Percentiles rank a stretch among this genome's conserved stretches.
These are phyloP conservation scores for Zophobas morio DNA, from an alignment of 1,140 invertebrate genomes.

Conservation along the genomic window DNA sequence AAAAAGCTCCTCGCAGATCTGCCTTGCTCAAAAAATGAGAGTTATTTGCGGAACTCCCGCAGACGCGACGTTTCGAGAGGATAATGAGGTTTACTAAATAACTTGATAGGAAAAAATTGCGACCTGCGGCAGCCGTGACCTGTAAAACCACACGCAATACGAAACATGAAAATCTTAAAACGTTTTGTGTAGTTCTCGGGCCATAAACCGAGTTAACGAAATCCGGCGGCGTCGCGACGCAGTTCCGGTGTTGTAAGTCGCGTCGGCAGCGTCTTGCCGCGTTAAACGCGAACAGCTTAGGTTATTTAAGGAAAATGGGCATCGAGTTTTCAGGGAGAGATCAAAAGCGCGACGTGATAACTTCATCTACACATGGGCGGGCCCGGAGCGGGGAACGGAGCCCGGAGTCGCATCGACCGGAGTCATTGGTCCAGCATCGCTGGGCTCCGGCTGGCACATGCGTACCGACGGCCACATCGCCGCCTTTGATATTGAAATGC, in stretches of 20 bases:
- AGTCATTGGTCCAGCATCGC: constrained; percentile 61
- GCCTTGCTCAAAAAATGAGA: too few relatives aligned
- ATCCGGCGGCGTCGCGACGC: neutral
- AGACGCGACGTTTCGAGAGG: too few relatives aligned
- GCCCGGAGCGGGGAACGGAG: constrained; percentile 54
- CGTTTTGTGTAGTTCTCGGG: too few relatives aligned
- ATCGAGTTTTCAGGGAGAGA: constrained; percentile 56
- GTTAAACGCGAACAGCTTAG: constrained; percentile 45
- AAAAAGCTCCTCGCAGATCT: too few relatives aligned
- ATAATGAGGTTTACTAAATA: too few relatives aligned
- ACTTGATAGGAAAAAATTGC: too few relatives aligned
- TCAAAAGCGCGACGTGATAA: constrained; percentile 61
- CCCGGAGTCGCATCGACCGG: constrained; percentile 59
- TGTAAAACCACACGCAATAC: too few relatives aligned
- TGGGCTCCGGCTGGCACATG: constrained; percentile 56
- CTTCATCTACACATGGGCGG: constrained; percentile 64
- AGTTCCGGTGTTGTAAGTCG: constrained; percentile 27
- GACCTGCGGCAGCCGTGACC: too few relatives aligned
- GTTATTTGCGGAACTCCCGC: too few relatives aligned
- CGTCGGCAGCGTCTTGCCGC: constrained; percentile 7
- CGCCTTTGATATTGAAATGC: constrained; percentile 64
- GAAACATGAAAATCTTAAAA: too few relatives aligned
- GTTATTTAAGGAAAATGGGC: constrained; percentile 56
- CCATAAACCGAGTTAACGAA: too few relatives aligned
- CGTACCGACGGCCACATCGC: constrained; percentile 51